Base-by-base conservation (phyloP, 2,888 invertebrate species). In the Cheiracanthium punctorium region DNA sequence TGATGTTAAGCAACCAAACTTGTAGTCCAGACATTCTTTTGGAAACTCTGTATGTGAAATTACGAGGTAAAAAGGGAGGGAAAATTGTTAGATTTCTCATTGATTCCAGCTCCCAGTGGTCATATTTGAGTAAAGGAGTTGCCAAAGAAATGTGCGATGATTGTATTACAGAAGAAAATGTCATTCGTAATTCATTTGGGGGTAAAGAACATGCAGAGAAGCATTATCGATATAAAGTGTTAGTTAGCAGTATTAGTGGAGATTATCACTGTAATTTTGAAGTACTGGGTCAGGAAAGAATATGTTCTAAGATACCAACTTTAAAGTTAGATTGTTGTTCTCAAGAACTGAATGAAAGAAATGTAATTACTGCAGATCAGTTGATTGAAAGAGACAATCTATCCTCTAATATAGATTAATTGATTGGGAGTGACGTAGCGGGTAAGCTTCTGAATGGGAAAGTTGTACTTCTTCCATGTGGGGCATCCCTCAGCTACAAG, bases 211-310 rank as follows among this genome's bases (percentile, higher is more conserved):
- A 48, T n/a, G n/a, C 5, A 48, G 48, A 48, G n/a, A 4, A 48
- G n/a, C 48, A 48, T 48, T 48, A 1, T n/a, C 48, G 48, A 48
- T 48, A 48, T n/a, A 48, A n/a, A 48, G 48, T 48, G n/a, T 48
- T 48, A 48, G 48, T 48, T n/a, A 48, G 48, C 4, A 48, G 48
- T 4, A 48, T 48, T 48, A 48, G n/a, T n/a, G n/a, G n/a, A 48
- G 48, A 48, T 17, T 48, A 48, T 48, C 48, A 48, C 48, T 48
- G 48, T n/a, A 48, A 48, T 48, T 48, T 48, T 48, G 48, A 48
- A 48, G 48, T 48, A 48, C 48, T 48, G 14, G 48, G n/a, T n/a
- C 48, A 48, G n/a, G 48, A 48, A 48, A 48, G n/a, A 48, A 48
- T 48, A 48, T 48, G 48, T 48, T 48, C 48, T 48, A 48, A 48